These are phyloP conservation scores for Netelia virgata DNA, from an alignment of 2,888 invertebrate species.

Conservation along the genomic window DNA sequence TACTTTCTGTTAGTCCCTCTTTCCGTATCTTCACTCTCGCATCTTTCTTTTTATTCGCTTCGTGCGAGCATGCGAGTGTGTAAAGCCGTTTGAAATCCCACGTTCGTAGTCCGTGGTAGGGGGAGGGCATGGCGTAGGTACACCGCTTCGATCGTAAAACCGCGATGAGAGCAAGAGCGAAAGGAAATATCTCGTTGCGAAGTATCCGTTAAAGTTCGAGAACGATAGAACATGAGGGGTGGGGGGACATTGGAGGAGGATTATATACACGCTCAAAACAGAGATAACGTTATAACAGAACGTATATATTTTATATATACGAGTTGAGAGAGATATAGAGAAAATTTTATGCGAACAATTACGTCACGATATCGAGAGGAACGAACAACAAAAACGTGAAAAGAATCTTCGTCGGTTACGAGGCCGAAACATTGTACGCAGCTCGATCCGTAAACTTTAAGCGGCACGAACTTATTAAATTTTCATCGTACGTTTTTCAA, in stretches of 20 bases:
- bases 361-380: constrained; percentile 21
- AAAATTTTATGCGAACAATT: constrained; percentile 22
- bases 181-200: constrained; percentile 48
- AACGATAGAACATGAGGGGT: not conserved
- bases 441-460: not conserved
- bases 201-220: constrained; percentile 28
- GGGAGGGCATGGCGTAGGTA: not conserved
- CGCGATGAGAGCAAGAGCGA: constrained; percentile 29
- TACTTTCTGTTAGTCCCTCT: constrained; percentile 14
- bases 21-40: constrained; percentile 21
- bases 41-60: not conserved
- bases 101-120: not conserved
- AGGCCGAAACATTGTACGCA: not conserved
- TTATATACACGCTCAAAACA: too few relatives aligned
- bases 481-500: too few relatives aligned
- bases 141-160: constrained; percentile 52
- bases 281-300: not conserved
- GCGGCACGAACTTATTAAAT: not conserved
- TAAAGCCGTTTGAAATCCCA: not conserved
- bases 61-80: constrained; percentile 8
- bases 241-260: not conserved
- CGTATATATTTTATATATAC: not conserved
- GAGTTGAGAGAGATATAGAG: not conserved
- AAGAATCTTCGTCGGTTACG: not conserved
- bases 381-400: not conserved